These are phyloP conservation scores for Selenia dentaria DNA, from an alignment of 2,888 invertebrate genomes.

Conservation along the genomic window DNA sequence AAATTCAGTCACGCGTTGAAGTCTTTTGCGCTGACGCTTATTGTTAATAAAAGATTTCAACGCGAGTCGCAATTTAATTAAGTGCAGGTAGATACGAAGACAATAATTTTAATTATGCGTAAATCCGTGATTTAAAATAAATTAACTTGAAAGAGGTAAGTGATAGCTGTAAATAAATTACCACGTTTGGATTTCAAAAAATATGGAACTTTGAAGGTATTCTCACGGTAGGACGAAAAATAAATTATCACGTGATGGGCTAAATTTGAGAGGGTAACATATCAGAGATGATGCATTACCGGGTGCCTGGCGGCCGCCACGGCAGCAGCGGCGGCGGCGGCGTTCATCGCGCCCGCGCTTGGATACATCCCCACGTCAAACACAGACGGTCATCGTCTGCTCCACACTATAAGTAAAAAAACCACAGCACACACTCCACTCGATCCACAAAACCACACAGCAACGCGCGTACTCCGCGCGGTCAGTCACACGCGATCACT, in stretches of 20 bases:
- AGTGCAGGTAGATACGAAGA: conserved; percentile 17
- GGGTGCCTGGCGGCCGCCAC: conserved; percentile 94
- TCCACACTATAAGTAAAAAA: conserved; percentile 56
- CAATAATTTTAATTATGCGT: too few species aligned
- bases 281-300: conserved; percentile 83
- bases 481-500: conserved; percentile 70
- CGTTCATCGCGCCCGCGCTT: conserved; percentile 93
- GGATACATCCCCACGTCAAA: conserved; percentile 91
- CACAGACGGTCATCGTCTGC: conserved; percentile 73
- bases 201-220: too few species aligned
- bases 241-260: too few species aligned
- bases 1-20: conserved; percentile 27
- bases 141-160: too few species aligned
- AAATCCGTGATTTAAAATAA: too few species aligned
- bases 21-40: conserved; percentile 22
- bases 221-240: too few species aligned
- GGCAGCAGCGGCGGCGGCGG: conserved; percentile 93
- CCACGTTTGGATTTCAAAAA: too few species aligned
- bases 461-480: conserved; percentile 58
- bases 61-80: conserved; percentile 13
- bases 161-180: too few species aligned
- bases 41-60: conserved; percentile 36
- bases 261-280: conserved; percentile 23
- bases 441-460: conserved; percentile 68
- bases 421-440: conserved; percentile 76